Evolutionary conservation across 2,113 vertebrate species (phyloP), one percentile per base, ranked within the genome.

Genomic region (Paracanthobrama guichenoti): DNA sequence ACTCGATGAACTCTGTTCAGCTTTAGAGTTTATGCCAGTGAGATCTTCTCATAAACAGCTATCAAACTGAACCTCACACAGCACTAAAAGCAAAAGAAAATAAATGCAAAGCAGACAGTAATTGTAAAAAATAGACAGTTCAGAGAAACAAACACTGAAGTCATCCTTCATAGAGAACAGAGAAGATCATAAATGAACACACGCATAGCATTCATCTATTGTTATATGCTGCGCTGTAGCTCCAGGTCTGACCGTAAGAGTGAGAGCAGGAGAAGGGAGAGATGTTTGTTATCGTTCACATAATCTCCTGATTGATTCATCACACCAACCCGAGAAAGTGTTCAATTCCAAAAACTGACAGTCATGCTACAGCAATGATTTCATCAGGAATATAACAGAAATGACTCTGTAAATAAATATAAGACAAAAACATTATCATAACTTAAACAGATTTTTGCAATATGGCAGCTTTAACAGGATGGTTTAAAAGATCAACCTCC

Each of bases 241-340:
- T 59, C 31, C 75, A 39, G 75, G 53, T 31, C 31, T 57, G 75
- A 59, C 20, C 59, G 20, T 4, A 8, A 50, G 48, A 28, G 24
- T 42, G 20, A 71, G 67, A 75, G 46, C 72, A 31, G 46, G 14
- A 53, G 46, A 77, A 57, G 6, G 39, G 31, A 31, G 6, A 39
- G 53, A 77, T 77, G 75, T 59, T 59, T 77, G 75, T 59, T 59
- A 42, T 77, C 20, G 6, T 13, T 77, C 11, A 14, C 20, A 53
- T 55, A 31, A 76, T 76, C 48, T 76, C 48, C 26, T 76, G 48
- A 76, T 20, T 76, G 73, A 76, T 76, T 31, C 46, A 75, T 53
- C 28, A 57, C 74, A 59, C 74, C 18, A n/a, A 7, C 20, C 3
- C 18, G 28, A 35, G 14, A 76, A 20, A n/a, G 50, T 39, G 20